Base-by-base conservation (phyloP, 2,113 vertebrate genomes). In the Hiodon alosoides region DNA sequence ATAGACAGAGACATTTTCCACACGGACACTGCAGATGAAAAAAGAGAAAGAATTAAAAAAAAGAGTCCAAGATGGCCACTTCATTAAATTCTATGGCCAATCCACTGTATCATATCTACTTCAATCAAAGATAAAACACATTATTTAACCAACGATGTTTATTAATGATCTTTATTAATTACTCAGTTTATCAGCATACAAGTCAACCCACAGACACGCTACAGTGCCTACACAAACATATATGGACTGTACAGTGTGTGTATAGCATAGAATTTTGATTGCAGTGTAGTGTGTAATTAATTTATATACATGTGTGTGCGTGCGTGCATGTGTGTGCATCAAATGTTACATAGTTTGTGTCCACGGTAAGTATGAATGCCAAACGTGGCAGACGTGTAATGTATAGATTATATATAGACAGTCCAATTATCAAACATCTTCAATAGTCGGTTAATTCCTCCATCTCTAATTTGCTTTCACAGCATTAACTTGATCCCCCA, bases 101-200 rank as follows among this genome's bases (percentile, higher is more conserved):
- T 46, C 3, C 52, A n/a, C 1, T 7, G 50, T 47, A 50, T 62
- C 53, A 14, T 55, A 14, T 3, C 9, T 7, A 70, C 16, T 9
- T 4, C 14, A 59, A 54, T 71, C 13, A 68, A 73, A 74, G 53
- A 73, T 78, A 85, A 75, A 76, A 61, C 71, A 70, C 61, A 62
- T 69, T 79, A 59, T 71, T 86, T 87, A 89, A 85, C 86, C 86
- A 90, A 88, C 86, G 88, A 90, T 86, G 84, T 87, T 90, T 89
- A 89, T 90, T 88, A 87, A 91, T 89, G 85, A 85, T 81, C 82
- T 87, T 88, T 87, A 77, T 80, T 87, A 88, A 87, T 89, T 83
- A 79, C 77, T 84, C 88, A 87, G 89, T 89, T 87, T 87, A 90
- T 88, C 89, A 91, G 89, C 89, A 87, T 91, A 91, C 90, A 92